Evolutionary conservation across 2,113 vertebrate genomes (phyloP).

Genomic region (Trematomus loennbergii): DNA sequence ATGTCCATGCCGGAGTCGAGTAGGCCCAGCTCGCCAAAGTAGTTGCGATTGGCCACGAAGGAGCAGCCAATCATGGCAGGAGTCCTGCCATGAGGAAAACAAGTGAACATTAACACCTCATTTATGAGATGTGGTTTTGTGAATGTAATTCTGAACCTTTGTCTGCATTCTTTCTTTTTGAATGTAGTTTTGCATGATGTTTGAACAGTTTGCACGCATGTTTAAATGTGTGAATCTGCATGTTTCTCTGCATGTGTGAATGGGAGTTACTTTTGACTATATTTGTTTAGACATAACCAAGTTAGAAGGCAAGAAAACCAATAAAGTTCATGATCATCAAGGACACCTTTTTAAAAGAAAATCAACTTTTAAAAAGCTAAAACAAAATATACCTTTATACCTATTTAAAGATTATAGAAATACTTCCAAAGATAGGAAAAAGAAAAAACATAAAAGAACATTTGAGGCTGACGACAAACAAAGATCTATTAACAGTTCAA

Average conservation of each 20-base stretch:
- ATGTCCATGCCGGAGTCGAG: constrained; percentile 98
- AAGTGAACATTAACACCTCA: background rate
- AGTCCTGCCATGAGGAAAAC: constrained; percentile 81
- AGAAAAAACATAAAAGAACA: constrained; percentile 55
- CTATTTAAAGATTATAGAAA: constrained; percentile 73
- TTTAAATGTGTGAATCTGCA: background rate
- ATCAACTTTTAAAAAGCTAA: constrained; percentile 52
- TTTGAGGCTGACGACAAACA: constrained; percentile 59
- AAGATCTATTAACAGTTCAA: constrained; percentile 48
- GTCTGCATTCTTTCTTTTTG: background rate
- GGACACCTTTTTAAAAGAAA: background rate
- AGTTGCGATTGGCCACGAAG: constrained; percentile 93
- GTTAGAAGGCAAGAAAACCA: constrained; percentile 69
- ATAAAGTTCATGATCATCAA: constrained; percentile 42
- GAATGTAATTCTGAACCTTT: background rate
- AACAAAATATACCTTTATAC: constrained; percentile 40
- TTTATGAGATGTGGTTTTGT: background rate
- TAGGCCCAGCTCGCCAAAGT: constrained; percentile 95
- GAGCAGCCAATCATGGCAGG: constrained; percentile 99
- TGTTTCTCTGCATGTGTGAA: background rate
- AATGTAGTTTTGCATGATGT: background rate
- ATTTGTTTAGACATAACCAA: no score
- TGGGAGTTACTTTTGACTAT: background rate
- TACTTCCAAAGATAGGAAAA: constrained; percentile 62
- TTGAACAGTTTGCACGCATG: background rate